Percentiles rank a stretch among this genome's conserved stretches.
These are phyloP conservation scores for Hoplostethus atlanticus DNA, from an alignment of 2,797 vertebrate species.

Conservation along the genomic window DNA sequence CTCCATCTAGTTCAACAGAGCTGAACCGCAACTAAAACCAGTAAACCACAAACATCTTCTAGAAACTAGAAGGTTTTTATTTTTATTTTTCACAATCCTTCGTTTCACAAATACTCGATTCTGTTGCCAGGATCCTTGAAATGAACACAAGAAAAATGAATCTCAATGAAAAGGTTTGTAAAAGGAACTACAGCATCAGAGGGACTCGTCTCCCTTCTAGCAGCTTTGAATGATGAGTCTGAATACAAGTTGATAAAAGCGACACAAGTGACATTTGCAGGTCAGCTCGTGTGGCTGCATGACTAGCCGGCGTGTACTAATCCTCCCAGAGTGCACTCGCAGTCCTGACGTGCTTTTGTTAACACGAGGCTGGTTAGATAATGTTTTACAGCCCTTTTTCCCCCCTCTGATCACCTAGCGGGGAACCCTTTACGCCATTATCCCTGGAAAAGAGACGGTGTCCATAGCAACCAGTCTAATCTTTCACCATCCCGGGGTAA, in stretches of 20 bases:
- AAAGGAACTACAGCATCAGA: no score
- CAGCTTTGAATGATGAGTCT: slow-evolving; percentile 26
- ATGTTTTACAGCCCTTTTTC: slow-evolving; percentile 19
- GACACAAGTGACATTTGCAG: slow-evolving; percentile 24
- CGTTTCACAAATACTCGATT: no score
- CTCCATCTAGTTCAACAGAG: no score
- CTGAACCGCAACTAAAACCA: no score
- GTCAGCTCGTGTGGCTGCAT: slow-evolving; percentile 11
- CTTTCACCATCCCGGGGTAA: slow-evolving; percentile 35
- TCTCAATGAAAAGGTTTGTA: no score
- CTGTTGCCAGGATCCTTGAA: no score
- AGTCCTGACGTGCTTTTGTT: slow-evolving; percentile 14
- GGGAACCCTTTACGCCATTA: slow-evolving; percentile 48
- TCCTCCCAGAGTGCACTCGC: background rate
- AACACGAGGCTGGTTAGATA: slow-evolving; percentile 33
- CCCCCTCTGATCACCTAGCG: slow-evolving; percentile 27
- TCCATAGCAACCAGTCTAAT: slow-evolving; percentile 65
- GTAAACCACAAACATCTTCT: no score
- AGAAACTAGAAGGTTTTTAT: no score
- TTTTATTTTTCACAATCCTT: no score
- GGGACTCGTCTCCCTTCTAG: slow-evolving; percentile 2
- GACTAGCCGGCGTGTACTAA: slow-evolving; percentile 13
- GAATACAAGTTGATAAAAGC: slow-evolving; percentile 26
- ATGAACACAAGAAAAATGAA: no score
- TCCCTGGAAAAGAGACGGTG: slow-evolving; percentile 54